Conservation (phyloP, 2,113 vertebrate species). For the Passer domesticus region DNA sequence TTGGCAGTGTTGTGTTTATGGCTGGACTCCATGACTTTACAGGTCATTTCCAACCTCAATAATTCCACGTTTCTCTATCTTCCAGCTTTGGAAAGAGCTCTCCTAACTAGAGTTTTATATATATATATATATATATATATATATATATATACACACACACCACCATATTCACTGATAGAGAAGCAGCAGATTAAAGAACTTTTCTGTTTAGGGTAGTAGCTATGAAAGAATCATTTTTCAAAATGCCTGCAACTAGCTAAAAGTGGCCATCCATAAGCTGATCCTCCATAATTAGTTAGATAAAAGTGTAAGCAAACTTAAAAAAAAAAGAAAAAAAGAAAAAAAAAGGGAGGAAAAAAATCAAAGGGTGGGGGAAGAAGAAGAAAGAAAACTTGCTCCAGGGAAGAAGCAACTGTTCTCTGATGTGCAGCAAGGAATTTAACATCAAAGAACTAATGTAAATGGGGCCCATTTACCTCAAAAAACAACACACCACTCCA, state of each 20-base stretch:
- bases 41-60: neutral
- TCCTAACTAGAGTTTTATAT: neutral
- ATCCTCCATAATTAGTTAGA: constrained; percentile 74
- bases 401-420: constrained; percentile 81
- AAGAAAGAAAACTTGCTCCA: constrained; percentile 71
- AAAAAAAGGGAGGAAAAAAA: neutral
- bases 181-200: constrained; percentile 38
- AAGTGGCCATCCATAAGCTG: constrained; percentile 55
- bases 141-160: neutral
- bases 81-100: neutral
- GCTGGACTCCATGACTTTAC: neutral
- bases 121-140: neutral
- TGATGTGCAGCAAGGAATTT: constrained; percentile 79
- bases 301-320: constrained; percentile 61
- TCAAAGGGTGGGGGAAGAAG: constrained; percentile 57
- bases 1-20: neutral
- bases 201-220: constrained; percentile 16
- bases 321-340: neutral
- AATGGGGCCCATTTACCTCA: constrained; percentile 76
- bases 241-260: constrained; percentile 66
- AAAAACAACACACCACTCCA: constrained; percentile 62
- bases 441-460: constrained; percentile 81
- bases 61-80: neutral
- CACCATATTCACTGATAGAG: neutral
- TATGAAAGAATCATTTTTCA: constrained; percentile 62